Evolutionary conservation across 2,797 vertebrate genomes (phyloP).

Genomic region (Molossus alvarezi): DNA sequence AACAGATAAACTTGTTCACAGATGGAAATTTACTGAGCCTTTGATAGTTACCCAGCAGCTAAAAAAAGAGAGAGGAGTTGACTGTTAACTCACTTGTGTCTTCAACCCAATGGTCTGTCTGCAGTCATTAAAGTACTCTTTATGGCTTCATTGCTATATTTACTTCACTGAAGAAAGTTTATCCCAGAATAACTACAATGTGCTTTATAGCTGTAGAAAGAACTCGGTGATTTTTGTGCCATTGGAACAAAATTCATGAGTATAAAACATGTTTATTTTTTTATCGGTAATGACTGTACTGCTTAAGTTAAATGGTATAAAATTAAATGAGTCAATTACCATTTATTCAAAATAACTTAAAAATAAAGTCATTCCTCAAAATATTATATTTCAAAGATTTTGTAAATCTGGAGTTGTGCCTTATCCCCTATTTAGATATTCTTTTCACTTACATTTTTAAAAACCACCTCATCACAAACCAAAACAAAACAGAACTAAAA

Average conservation of each 20-base stretch:
- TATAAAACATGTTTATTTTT: background rate
- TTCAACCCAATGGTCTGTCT: slow-evolving; percentile 9
- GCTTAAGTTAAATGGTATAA: slow-evolving; percentile 1
- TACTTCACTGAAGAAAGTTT: slow-evolving; percentile 25
- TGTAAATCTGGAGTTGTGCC: background rate
- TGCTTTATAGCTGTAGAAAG: background rate
- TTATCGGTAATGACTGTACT: background rate
- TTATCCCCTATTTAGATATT: background rate
- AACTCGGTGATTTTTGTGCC: slow-evolving; percentile 7
- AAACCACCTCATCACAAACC: background rate
- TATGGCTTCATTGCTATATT: background rate
- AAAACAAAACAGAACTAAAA: background rate
- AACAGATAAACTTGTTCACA: background rate
- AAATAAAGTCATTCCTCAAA: background rate
- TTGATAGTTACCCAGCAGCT: slow-evolving; percentile 3
- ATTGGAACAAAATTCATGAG: background rate
- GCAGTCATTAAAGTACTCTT: slow-evolving; percentile 21
- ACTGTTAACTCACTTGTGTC: slow-evolving; percentile 10
- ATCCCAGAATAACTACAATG: background rate
- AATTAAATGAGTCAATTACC: background rate
- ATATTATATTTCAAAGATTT: background rate
- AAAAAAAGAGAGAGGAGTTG: background rate
- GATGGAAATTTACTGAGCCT: slow-evolving; percentile 9
- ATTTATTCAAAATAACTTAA: background rate
- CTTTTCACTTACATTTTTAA: background rate